Evolutionary conservation across 2,113 vertebrate species (phyloP).

Genomic region (Pyxicephalus adspersus): DNA sequence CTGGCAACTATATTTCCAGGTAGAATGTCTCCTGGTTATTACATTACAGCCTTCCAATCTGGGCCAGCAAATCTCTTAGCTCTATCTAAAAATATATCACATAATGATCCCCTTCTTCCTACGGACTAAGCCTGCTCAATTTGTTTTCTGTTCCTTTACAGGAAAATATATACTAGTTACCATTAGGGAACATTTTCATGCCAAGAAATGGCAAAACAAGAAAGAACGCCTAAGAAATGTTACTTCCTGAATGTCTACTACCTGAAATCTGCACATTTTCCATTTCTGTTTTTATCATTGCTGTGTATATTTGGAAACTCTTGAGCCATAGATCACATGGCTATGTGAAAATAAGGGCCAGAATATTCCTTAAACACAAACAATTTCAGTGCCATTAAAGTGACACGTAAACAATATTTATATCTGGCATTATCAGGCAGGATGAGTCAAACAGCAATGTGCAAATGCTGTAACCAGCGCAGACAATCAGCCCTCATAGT

Average conservation of each 20-base stretch:
- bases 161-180: background rate
- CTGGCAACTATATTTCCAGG: too few species aligned
- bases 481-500: too few species aligned
- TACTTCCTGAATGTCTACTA: background rate
- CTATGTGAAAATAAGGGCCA: too few species aligned
- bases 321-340: background rate
- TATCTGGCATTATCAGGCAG: background rate
- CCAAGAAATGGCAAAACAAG: background rate
- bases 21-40: too few species aligned
- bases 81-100: too few species aligned
- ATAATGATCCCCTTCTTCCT: too few species aligned
- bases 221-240: background rate
- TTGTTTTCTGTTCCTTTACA: background rate
- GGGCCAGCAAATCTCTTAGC: too few species aligned
- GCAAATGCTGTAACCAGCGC: too few species aligned
- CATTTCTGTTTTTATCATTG: conserved; percentile 1
- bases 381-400: background rate
- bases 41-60: too few species aligned
- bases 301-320: background rate
- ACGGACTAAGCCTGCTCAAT: too few species aligned
- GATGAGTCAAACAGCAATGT: too few species aligned
- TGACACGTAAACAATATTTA: background rate
- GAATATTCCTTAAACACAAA: background rate
- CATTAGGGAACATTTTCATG: background rate
- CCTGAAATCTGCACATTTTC: background rate